These are phyloP conservation scores for Lordiphosa fenestrarum DNA, from an alignment of 2,888 invertebrate species.

Conservation along the genomic window DNA sequence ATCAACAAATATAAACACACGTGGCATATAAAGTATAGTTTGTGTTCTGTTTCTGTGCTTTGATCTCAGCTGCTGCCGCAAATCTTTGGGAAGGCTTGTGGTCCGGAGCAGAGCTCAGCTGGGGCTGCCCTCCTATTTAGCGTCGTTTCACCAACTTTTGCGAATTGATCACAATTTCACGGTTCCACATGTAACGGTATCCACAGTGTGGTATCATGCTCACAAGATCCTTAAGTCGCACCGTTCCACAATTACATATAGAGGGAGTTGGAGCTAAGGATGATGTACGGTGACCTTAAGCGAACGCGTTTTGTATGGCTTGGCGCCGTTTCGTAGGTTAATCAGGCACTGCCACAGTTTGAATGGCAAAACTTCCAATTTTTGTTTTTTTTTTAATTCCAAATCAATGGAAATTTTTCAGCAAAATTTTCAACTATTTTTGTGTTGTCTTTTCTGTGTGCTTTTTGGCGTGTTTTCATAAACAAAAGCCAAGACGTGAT, in stretches of 20 bases:
- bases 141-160: conserved; percentile 96
- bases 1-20: conserved; percentile 34
- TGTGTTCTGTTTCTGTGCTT: conserved; percentile 6
- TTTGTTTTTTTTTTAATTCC: conserved; percentile 8
- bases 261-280: conserved; percentile 12
- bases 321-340: conserved; percentile 53
- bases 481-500: conserved; percentile 53
- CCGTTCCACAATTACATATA: conserved; percentile 58
- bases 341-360: conserved; percentile 5
- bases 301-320: conserved; percentile 60
- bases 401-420: conserved; percentile 12
- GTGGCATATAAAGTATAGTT: conserved; percentile 11
- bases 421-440: conserved; percentile 2
- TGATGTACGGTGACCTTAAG: conserved; percentile 37
- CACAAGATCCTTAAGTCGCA: conserved; percentile 80
- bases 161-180: conserved; percentile 95
- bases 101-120: conserved; percentile 10
- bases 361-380: not conserved
- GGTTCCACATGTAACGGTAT: conserved; percentile 95
- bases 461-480: conserved; percentile 36
- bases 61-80: conserved; percentile 68
- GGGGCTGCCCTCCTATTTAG: conserved; percentile 81
- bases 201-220: conserved; percentile 84
- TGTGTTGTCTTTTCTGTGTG: conserved; percentile 23
- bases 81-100: conserved; percentile 16